Evolutionary conservation across 2,888 invertebrate genomes (phyloP), one percentile per base, ranked within the genome.

Genomic region (Merodon equestris): DNA sequence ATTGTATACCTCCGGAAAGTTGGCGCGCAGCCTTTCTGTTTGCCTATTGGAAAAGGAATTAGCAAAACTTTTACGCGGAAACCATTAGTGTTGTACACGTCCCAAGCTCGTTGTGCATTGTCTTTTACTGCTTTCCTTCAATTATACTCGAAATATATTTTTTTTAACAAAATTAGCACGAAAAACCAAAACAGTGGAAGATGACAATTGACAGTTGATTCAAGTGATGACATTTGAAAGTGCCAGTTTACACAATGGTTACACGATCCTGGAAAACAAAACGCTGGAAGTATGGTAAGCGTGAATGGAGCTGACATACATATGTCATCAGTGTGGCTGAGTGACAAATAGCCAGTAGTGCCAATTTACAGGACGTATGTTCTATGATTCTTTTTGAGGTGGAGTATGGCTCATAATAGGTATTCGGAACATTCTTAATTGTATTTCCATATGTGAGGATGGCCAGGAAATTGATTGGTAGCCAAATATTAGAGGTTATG

Each of bases 201-300:
- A 18, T 77, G 63, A 63, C 61, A 63, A 61, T 48, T 34, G 51
- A 72, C 72, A 58, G 38, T 64, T 48, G 60, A 50, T 7, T 2
- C 3, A 27, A 27, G 61, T 77, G 67, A 77, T 77, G 77, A 77
- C 77, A 77, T 73, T 77, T 57, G 15, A 47, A 63, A 63, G 61
- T 58, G 77, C 73, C 77, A 77, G 7, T 27, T 7, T 27, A 7
- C 27, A 2, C 27, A 2, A 27, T 27, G 27, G 27, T 27, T 27
- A 7, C 3, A 27, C 7, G 27, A 27, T 7, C 3, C 3, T 27
- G 27, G 7, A 7, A 27, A 27, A 7, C 3, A 27, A 27, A 7
- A 27, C 7, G 7, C 27, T 27, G 27, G 7, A 27, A 27, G 27
- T 7, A 4, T 10, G 7, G 44, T 5, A 1, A 9, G 18, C n/a